Base-by-base conservation (phyloP, 2,888 invertebrate species). In the Lasioglossum oenotherae region DNA sequence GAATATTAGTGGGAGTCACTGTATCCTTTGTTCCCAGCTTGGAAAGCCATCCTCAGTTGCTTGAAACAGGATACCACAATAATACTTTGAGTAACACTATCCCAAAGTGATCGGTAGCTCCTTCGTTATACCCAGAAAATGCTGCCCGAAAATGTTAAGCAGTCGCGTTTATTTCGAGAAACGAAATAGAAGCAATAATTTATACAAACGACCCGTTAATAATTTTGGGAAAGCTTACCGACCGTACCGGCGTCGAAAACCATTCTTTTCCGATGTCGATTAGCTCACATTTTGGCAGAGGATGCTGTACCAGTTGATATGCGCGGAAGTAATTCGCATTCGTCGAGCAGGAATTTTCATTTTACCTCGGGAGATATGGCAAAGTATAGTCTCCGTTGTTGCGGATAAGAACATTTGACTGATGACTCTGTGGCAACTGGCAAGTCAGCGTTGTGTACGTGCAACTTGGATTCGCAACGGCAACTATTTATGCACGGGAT, bases 211-310 rank as follows among this genome's bases (percentile, higher is more conserved):
- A 57, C 10, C 3, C 10, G 57, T 57, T n/a, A 12, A 57, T 69
- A 74, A 23, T 81, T 82, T 38, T 23, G 31, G 60, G 74, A 69
- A 38, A 16, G 46, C 46, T 64, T 73, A 35, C 46, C n/a, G 44
- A 49, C 31, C 49, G 19, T 49, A 64, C 49, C 23, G 60, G 49
- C 72, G 60, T 73, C 44, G 1, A 41, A n/a, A 38, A 72, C 31
- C 41, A 8, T 35, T 41, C 35, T 38, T n/a, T 4, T n/a, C 80
- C 80, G 82, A 81, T 72, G 76, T 67, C 81, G 81, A 80, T 85
- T 80, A 85, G 82, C 87, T 75, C 78, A 60, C 69, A 82, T 85
- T 71, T 89, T 77, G 85, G 87, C 77, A 78, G 74, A 73, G 71
- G 35, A 74, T 27, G 14, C 64, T n/a, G 72, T 44, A 10, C 41